Conservation (phyloP, 2,113 vertebrate species). For the Tympanuchus pallidicinctus region DNA sequence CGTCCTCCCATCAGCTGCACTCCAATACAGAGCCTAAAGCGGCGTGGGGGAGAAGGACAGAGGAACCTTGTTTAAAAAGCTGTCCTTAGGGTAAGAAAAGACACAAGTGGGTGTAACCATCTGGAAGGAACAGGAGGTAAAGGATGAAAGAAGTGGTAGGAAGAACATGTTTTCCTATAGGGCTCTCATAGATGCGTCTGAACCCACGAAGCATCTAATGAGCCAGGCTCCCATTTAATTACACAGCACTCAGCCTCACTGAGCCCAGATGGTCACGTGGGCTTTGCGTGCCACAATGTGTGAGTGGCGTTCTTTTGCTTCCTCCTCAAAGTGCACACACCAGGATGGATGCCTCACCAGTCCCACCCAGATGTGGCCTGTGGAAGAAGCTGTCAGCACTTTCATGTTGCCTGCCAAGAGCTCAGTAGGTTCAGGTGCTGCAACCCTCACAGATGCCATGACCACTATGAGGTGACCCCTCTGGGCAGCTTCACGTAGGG, state of each 20-base stretch:
- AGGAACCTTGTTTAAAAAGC: constrained; percentile 55
- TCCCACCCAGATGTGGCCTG: neutral
- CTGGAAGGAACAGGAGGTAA: constrained; percentile 65
- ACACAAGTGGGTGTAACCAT: constrained; percentile 69
- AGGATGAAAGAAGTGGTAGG: constrained; percentile 61
- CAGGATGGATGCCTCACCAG: neutral
- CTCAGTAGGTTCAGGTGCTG: neutral
- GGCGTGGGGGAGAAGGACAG: neutral
- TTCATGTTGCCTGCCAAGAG: neutral
- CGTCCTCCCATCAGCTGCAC: neutral
- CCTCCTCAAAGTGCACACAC: neutral
- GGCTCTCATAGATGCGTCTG: constrained; percentile 27
- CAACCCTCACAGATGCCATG: neutral
- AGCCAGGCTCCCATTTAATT: constrained; percentile 30
- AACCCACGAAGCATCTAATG: constrained; percentile 26
- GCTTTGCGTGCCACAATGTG: neutral
- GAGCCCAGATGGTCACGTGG: neutral
- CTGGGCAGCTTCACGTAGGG: too few relatives aligned
- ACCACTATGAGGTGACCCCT: neutral
- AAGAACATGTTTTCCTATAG: constrained; percentile 64
- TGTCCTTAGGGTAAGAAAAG: constrained; percentile 72
- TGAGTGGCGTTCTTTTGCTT: neutral
- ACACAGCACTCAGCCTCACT: neutral
- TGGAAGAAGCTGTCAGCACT: neutral
- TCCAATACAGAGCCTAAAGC: neutral